Conservation (phyloP, 2,888 invertebrate species). For the Drosophila stalkeri region DNA sequence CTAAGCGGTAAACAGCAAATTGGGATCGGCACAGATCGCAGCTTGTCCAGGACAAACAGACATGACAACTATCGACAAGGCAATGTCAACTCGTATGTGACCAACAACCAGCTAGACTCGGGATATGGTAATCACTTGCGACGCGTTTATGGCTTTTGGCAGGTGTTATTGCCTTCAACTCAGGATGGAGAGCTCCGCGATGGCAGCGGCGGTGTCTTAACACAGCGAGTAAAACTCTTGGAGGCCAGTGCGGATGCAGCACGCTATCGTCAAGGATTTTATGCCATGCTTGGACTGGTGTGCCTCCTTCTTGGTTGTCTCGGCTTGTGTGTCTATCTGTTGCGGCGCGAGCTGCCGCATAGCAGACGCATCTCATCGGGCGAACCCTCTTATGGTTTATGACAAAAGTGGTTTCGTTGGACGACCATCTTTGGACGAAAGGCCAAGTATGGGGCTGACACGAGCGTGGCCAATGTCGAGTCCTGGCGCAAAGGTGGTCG, state of each 20-base stretch:
- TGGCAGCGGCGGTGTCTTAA: conserved; percentile 56
- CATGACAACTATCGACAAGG: conserved; percentile 65
- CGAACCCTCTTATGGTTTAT: conserved; percentile 75
- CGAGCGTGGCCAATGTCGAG: conserved; percentile 68
- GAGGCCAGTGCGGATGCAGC: conserved; percentile 83
- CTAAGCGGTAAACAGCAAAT: conserved; percentile 55
- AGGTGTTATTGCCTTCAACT: conserved; percentile 79
- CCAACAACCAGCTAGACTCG: conserved; percentile 73
- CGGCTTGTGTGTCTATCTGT: conserved; percentile 83
- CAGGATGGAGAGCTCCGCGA: conserved; percentile 49
- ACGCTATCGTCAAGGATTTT: conserved; percentile 85
- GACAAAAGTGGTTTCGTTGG: conserved; percentile 85
- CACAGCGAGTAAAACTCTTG: conserved; percentile 72
- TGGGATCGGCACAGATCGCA: conserved; percentile 40
- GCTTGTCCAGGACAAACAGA: conserved; percentile 72
- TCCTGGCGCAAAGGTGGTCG: conserved; percentile 77
- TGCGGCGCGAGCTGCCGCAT: conserved; percentile 79
- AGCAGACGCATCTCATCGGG: conserved; percentile 50
- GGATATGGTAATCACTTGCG: conserved; percentile 82
- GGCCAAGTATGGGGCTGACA: conserved; percentile 44
- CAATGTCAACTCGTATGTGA: conserved; percentile 54
- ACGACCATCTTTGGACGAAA: conserved; percentile 77
- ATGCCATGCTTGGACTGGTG: conserved; percentile 83
- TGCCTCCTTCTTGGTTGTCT: conserved; percentile 82
- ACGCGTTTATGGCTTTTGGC: conserved; percentile 84